These are phyloP conservation scores for Paracentrotus lividus DNA, from an alignment of 53 echinoderm and acorn worm species.

Conservation along the genomic window DNA sequence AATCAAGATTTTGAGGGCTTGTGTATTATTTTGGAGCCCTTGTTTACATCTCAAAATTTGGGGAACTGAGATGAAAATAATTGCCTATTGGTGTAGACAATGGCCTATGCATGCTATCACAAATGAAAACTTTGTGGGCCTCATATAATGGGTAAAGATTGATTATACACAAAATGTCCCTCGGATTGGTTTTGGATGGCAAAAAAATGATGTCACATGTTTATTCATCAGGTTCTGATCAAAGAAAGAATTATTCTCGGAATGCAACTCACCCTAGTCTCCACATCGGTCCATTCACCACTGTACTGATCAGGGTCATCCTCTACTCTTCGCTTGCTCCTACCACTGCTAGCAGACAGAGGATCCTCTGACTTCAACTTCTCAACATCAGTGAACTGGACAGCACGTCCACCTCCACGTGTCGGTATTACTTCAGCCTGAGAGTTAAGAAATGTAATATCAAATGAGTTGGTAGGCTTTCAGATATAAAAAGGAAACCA, in stretches of 20 bases:
- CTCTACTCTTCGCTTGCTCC: constrained; percentile 80
- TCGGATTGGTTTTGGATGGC: neutral
- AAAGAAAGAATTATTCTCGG: too few relatives aligned
- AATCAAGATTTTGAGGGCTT: too few relatives aligned
- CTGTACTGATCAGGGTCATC: constrained; percentile 81
- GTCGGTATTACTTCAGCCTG: constrained; percentile 97
- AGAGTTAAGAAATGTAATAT: neutral
- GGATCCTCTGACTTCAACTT: constrained; percentile 83
- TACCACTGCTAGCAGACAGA: constrained; percentile 65
- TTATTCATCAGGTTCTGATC: too few relatives aligned
- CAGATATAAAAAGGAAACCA: neutral
- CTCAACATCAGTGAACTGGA: constrained; percentile 98
- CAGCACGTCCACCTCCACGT: constrained; percentile 90
- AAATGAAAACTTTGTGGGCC: too few relatives aligned
- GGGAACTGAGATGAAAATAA: too few relatives aligned
- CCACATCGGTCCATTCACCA: constrained; percentile 93
- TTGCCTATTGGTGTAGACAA: too few relatives aligned
- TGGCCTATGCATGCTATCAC: too few relatives aligned
- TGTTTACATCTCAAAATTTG: too few relatives aligned
- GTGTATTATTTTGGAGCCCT: too few relatives aligned
- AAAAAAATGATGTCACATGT: too few relatives aligned
- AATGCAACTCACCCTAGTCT: constrained; percentile 86
- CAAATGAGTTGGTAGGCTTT: neutral
- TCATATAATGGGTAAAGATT: too few relatives aligned
- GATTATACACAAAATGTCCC: neutral